Evolutionary conservation across 2,888 invertebrate genomes (phyloP), one percentile per base, ranked within the genome.

Genomic region (Aphrophora alni): DNA sequence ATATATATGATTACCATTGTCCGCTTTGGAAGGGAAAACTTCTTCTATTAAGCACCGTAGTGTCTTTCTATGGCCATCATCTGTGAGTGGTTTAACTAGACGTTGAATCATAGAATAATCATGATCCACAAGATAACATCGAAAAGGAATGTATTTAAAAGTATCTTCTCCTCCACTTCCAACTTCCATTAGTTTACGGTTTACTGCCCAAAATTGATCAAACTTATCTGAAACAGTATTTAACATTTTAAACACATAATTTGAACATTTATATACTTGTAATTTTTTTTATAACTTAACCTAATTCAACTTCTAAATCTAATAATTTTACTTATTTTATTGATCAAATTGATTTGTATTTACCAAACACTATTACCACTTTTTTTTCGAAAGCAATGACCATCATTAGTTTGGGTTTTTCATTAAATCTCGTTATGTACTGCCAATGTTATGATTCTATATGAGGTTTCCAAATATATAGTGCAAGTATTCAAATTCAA

Each of bases 131-230:
- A 90, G 89, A 86, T 96, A 96, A 88, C 96, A 94, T 86, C 97
- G 92, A 84, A 97, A 93, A 78, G 98, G 98, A 90, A 98, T 95
- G 89, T 95, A 92, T 88, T 95, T 95, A 87, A 98, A 97, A 78
- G 93, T 91, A 86, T 96, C 95, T 86, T 93, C 94, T 76, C 94
- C 94, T 77, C 92, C 93, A 83, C 92, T 91, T 0, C 93, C 90
- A 69, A 87, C 86, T 87, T 98, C 98, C 98, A 99, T 99, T 78
- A 99, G 90, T 87, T 97, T 94, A 85, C 97, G 92, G 88, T 99
- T 99, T 14, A 99, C 95, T 2, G 97, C 94, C 99, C 99, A 99
- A 89, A 99, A 99, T 88, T 98, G 98, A 88, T 99, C 99, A 90
- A 99, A 99, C 89, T 97, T 98, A 88, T 98, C 96, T 96, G 89